Percentiles rank a stretch among this genome's conserved stretches.
phyloP scores from a whole-genome alignment of 37 sponge, comb jelly and placozoan species.

The Lycopodina hypogea region DNA sequence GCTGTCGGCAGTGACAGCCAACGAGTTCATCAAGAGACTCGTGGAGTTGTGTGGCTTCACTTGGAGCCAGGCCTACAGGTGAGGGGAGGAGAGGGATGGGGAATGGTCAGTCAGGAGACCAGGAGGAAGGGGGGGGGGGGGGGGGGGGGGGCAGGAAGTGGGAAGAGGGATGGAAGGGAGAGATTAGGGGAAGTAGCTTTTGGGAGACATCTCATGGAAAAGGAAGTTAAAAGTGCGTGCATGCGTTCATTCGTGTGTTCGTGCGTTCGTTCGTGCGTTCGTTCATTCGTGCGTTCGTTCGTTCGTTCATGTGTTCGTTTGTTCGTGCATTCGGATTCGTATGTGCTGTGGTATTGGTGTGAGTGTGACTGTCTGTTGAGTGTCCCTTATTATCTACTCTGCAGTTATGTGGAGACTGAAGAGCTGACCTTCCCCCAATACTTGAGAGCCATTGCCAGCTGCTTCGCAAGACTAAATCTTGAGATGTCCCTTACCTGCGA shows the following conservation, averaged over 20 bases:
- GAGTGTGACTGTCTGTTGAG: no score
- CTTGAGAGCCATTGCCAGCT: conserved; percentile 27
- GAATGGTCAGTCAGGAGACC: neutral
- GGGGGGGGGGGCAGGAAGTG: neutral
- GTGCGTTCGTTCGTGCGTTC: no score
- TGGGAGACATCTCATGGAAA: no score
- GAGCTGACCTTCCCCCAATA: conserved; percentile 37
- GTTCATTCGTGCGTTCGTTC: no score
- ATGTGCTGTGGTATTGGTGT: no score
- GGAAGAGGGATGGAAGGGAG: no score
- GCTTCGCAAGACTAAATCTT: conserved; percentile 35
- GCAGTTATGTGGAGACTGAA: conserved; percentile 1
- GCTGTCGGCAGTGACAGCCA: conserved; percentile 7
- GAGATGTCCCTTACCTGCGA: conserved; percentile 46
- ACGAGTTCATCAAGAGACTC: conserved; percentile 29
- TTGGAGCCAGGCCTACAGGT: conserved; percentile 30
- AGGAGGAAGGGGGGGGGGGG: neutral
- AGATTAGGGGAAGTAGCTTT: no score
- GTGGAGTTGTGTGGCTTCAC: conserved; percentile 40
- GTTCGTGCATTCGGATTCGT: no score
- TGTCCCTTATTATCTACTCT: neutral
- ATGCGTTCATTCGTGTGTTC: no score
- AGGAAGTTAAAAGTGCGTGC: no score
- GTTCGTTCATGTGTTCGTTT: no score
- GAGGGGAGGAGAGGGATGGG: neutral